A percentile compares a stretch with the other conserved stretches of the same genome.
Conservation (phyloP, 2,113 vertebrate species). For the Thryonomys swinderianus region DNA sequence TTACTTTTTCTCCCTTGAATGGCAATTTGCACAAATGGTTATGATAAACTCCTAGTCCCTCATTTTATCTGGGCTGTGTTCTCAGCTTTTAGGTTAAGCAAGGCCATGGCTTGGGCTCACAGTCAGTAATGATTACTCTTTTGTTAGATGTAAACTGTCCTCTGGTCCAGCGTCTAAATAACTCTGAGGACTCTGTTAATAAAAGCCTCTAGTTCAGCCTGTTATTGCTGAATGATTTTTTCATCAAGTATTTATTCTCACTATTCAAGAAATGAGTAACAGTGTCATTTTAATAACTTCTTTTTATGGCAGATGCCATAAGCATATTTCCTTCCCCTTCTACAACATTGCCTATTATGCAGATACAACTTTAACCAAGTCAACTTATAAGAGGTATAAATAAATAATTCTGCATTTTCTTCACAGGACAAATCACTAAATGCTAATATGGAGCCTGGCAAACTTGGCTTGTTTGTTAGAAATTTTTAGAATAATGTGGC, state of each 20-base stretch:
- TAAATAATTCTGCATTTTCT: slow-evolving; percentile 72
- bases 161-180: slow-evolving; percentile 15
- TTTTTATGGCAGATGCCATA: slow-evolving; percentile 70
- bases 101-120: neutral
- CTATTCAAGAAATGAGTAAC: slow-evolving; percentile 56
- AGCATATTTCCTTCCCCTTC: slow-evolving; percentile 69
- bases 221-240: slow-evolving; percentile 68
- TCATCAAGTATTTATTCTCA: slow-evolving; percentile 65
- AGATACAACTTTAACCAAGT: slow-evolving; percentile 73
- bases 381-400: slow-evolving; percentile 66
- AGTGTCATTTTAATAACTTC: slow-evolving; percentile 75
- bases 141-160: neutral
- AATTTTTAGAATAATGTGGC: slow-evolving; percentile 69
- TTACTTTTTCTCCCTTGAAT: neutral
- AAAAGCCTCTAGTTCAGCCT: slow-evolving; percentile 63
- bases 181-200: slow-evolving; percentile 56
- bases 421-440: slow-evolving; percentile 59
- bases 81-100: neutral
- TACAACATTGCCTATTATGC: slow-evolving; percentile 50
- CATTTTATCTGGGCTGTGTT: neutral
- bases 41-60: neutral
- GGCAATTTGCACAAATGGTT: neutral
- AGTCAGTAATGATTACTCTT: slow-evolving; percentile 32
- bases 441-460: slow-evolving; percentile 74
- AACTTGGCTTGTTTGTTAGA: slow-evolving; percentile 73